Percentiles rank a stretch among this genome's conserved stretches.
phyloP scores from a whole-genome alignment of 2,113 vertebrate species.

The Stigmatopora nigra region DNA sequence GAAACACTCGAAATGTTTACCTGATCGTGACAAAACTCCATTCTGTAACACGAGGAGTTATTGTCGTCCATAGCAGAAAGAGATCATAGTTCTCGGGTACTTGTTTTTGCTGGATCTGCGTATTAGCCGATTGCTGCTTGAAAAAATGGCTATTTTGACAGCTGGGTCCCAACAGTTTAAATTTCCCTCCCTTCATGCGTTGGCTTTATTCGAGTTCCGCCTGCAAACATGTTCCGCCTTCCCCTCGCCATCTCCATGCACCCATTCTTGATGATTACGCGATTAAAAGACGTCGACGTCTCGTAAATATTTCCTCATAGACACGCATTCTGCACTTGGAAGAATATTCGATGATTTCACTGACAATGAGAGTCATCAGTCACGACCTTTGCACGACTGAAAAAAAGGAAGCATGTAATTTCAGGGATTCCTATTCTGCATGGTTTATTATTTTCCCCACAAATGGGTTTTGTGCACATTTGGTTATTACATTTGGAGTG shows the following conservation, averaged over 20 bases:
- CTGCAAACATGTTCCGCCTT: constrained; percentile 5
- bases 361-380: neutral
- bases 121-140: neutral
- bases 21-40: constrained; percentile 53
- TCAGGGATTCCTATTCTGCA: neutral
- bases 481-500: neutral
- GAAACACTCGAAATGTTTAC: constrained; percentile 31
- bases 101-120: accelerated
- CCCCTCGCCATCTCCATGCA: neutral
- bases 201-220: constrained; percentile 46
- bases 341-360: neutral
- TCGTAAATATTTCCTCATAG: constrained; percentile 4
- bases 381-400: neutral
- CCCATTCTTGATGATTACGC: neutral
- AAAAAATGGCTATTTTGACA: neutral
- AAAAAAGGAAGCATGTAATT: neutral
- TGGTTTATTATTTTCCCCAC: neutral
- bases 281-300: constrained; percentile 1
- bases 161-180: constrained; percentile 52
- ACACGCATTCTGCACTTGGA: neutral
- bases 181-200: constrained; percentile 64
- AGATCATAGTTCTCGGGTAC: neutral
- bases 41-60: constrained; percentile 13
- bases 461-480: neutral
- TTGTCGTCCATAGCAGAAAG: neutral